Evolutionary conservation across 2,888 invertebrate species (phyloP).

Genomic region (Margaritifera margaritifera): DNA sequence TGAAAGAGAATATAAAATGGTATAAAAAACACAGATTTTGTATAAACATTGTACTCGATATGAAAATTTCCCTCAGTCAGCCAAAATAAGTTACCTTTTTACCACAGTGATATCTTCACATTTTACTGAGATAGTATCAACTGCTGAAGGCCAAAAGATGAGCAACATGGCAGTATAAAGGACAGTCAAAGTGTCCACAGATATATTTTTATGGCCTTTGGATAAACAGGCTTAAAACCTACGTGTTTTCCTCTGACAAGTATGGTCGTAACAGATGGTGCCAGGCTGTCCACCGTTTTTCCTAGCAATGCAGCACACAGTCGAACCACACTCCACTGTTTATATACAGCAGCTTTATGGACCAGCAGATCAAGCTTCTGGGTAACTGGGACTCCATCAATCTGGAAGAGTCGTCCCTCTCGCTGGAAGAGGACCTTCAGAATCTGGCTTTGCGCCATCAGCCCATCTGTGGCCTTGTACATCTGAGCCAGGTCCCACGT

Average conservation of each 20-base stretch:
- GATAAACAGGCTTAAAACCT: slow-evolving; percentile 7
- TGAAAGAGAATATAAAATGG: too few relatives aligned
- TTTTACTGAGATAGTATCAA: too few relatives aligned
- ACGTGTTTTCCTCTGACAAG: slow-evolving; percentile 98
- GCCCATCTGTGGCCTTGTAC: slow-evolving; percentile 80
- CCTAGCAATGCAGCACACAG: slow-evolving; percentile 94
- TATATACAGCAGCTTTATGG: slow-evolving; percentile 68
- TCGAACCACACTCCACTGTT: slow-evolving; percentile 84
- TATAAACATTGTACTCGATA: too few relatives aligned
- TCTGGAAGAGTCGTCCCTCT: slow-evolving; percentile 86
- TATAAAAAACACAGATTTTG: too few relatives aligned
- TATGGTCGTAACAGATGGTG: slow-evolving; percentile 97
- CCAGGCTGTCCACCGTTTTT: slow-evolving; percentile 97
- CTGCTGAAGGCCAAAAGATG: too few relatives aligned
- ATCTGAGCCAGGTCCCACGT: slow-evolving; percentile 84
- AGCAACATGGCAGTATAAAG: too few relatives aligned
- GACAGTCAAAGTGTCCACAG: too few relatives aligned
- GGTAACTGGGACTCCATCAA: slow-evolving; percentile 75
- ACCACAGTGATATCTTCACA: too few relatives aligned
- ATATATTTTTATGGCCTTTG: too few relatives aligned
- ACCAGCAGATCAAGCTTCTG: slow-evolving; percentile 73
- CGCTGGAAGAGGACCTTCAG: slow-evolving; percentile 87
- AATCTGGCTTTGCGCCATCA: slow-evolving; percentile 87
- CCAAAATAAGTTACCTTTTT: too few relatives aligned
- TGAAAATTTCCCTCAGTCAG: too few relatives aligned